These are phyloP conservation scores for Cylas formicarius DNA, from an alignment of 1,140 invertebrate species.

Conservation along the genomic window DNA sequence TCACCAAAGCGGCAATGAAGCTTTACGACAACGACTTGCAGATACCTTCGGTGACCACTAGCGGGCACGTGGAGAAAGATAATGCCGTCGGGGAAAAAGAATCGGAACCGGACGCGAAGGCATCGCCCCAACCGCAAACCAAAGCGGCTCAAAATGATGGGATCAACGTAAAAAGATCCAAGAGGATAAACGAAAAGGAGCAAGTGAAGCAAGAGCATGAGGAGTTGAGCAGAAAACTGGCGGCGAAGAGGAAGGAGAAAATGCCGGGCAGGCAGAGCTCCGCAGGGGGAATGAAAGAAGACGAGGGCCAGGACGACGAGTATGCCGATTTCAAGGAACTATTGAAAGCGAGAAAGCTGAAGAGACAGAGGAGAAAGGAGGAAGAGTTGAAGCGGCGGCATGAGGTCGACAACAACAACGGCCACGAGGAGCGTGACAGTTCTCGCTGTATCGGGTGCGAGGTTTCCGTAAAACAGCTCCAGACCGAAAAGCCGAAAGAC, in stretches of 20 bases:
- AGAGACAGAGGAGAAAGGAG: slow-evolving; percentile 12
- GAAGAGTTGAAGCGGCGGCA: neutral
- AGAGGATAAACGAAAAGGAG: slow-evolving; percentile 3
- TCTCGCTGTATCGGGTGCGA: neutral
- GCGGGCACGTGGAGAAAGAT: slow-evolving; percentile 9
- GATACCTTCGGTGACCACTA: slow-evolving; percentile 17
- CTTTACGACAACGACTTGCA: slow-evolving; percentile 23
- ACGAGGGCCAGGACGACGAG: slow-evolving; percentile 18
- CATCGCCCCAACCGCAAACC: too few relatives aligned
- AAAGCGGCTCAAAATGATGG: slow-evolving; percentile 6
- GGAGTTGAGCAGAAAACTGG: slow-evolving; percentile 7
- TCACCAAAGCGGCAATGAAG: slow-evolving; percentile 31
- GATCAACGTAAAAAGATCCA: slow-evolving; percentile 7
- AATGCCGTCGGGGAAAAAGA: too few relatives aligned
- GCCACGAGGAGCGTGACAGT: too few relatives aligned
- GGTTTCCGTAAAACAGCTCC: neutral
- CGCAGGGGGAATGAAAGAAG: slow-evolving; percentile 2
- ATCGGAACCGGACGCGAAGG: too few relatives aligned
- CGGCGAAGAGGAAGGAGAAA: slow-evolving; percentile 7
- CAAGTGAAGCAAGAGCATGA: slow-evolving; percentile 15
- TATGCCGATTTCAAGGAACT: slow-evolving; percentile 26
- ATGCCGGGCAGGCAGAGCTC: slow-evolving; percentile 12
- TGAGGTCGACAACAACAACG: neutral
- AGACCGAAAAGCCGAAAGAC: slow-evolving; percentile 5
- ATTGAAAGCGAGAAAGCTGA: slow-evolving; percentile 23